phyloP scores from a whole-genome alignment of 2,888 invertebrate genomes.

The Pristionchus entomophagus region DNA sequence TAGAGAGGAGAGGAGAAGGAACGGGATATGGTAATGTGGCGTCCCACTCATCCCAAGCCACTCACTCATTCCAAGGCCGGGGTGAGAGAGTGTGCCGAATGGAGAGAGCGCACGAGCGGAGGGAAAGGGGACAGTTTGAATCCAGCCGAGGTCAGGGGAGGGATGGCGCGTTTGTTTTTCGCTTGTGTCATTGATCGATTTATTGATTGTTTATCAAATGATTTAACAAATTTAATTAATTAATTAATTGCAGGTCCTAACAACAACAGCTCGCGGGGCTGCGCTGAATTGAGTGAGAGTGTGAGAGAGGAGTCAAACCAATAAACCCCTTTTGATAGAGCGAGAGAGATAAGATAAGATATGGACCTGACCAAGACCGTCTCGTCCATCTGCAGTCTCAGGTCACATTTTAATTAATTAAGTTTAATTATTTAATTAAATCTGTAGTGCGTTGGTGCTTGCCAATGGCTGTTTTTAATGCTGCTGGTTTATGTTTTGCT shows the following conservation, averaged over 20 bases:
- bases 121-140: conserved; percentile 11
- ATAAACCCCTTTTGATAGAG: too few relatives aligned
- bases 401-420: not conserved
- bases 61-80: conserved; percentile 6
- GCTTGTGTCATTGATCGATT: not conserved
- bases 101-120: not conserved
- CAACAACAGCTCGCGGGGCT: not conserved
- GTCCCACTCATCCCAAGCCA: not conserved
- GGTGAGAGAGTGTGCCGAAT: not conserved
- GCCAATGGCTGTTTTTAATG: too few relatives aligned
- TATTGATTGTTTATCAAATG: not conserved
- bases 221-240: too few relatives aligned
- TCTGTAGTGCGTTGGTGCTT: too few relatives aligned
- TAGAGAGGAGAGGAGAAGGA: not conserved
- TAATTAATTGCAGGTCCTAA: not conserved
- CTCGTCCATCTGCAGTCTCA: conserved; percentile 29
- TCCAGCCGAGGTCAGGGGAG: too few relatives aligned
- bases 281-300: not conserved
- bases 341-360: conserved; percentile 33
- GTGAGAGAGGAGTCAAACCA: not conserved
- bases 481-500: too few relatives aligned
- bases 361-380: not conserved
- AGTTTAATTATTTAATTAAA: not conserved
- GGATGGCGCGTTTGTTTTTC: not conserved
- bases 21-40: not conserved